Conservation (phyloP, 2,888 invertebrate genomes). For the Melanostoma mellinum region DNA sequence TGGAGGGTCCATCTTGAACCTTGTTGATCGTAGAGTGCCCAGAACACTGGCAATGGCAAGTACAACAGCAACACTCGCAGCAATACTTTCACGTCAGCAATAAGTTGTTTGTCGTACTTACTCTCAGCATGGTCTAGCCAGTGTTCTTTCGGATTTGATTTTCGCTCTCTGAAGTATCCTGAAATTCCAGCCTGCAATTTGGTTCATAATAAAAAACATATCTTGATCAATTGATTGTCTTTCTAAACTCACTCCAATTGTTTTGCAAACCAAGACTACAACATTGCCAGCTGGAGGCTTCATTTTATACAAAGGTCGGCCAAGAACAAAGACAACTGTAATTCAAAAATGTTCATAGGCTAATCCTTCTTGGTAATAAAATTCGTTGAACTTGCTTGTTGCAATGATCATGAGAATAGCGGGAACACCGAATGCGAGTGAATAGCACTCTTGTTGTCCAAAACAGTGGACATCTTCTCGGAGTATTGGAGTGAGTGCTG, state of each 20-base stretch:
- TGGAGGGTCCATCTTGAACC: slow-evolving; percentile 97
- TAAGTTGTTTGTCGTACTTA: slow-evolving; percentile 86
- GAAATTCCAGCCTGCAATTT: slow-evolving; percentile 83
- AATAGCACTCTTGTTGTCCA: slow-evolving; percentile 87
- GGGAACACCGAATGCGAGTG: slow-evolving; percentile 90
- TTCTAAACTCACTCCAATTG: slow-evolving; percentile 85
- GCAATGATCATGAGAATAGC: slow-evolving; percentile 88
- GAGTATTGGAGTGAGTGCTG: slow-evolving; percentile 88
- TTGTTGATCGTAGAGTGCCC: slow-evolving; percentile 97
- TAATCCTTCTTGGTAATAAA: too few species aligned
- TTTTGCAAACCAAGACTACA: slow-evolving; percentile 85
- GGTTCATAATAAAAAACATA: not conserved
- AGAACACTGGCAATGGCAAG: slow-evolving; percentile 94
- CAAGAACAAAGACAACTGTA: slow-evolving; percentile 88
- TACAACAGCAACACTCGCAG: slow-evolving; percentile 90
- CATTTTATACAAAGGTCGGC: slow-evolving; percentile 85
- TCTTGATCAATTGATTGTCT: slow-evolving; percentile 80
- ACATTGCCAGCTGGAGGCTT: slow-evolving; percentile 88
- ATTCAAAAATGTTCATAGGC: too few species aligned
- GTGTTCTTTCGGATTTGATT: slow-evolving; percentile 85
- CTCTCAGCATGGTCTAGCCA: slow-evolving; percentile 95
- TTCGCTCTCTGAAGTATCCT: slow-evolving; percentile 80
- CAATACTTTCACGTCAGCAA: slow-evolving; percentile 90
- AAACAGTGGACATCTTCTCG: slow-evolving; percentile 87
- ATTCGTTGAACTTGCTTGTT: slow-evolving; percentile 83